These are phyloP conservation scores for Callipepla squamata DNA, from an alignment of 2,113 vertebrate species.

Conservation along the genomic window DNA sequence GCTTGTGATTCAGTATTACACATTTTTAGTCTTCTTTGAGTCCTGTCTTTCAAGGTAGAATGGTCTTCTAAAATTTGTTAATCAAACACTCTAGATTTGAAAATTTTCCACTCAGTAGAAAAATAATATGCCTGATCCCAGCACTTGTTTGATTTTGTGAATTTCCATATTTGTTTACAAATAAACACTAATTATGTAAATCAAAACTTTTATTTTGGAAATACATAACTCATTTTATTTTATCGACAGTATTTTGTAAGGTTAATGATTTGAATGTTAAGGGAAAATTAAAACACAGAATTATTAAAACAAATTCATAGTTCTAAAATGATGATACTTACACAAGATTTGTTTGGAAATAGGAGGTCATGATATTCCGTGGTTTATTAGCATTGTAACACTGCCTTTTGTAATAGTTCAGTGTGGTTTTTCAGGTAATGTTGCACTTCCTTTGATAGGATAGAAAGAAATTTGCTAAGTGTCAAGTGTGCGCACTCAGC, in stretches of 20 bases:
- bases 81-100: not conserved
- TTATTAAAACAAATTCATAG: not conserved
- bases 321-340: not conserved
- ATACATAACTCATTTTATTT: not conserved
- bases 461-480: not conserved
- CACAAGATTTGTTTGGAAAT: not conserved
- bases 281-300: not conserved
- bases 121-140: not conserved
- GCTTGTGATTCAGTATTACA: not conserved
- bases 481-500: not conserved
- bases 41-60: not conserved
- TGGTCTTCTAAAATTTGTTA: not conserved
- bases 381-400: not conserved
- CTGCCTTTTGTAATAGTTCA: not conserved
- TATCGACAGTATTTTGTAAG: not conserved
- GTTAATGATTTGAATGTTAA: not conserved
- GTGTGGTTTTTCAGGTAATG: not conserved
- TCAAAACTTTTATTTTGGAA: not conserved
- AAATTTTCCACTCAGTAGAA: not conserved
- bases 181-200: not conserved
- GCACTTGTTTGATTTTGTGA: not conserved
- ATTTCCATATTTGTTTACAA: not conserved
- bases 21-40: not conserved
- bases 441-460: not conserved
- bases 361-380: not conserved